These are phyloP conservation scores for Cyanoderma ruficeps DNA, from an alignment of 2,113 vertebrate genomes.

Conservation along the genomic window DNA sequence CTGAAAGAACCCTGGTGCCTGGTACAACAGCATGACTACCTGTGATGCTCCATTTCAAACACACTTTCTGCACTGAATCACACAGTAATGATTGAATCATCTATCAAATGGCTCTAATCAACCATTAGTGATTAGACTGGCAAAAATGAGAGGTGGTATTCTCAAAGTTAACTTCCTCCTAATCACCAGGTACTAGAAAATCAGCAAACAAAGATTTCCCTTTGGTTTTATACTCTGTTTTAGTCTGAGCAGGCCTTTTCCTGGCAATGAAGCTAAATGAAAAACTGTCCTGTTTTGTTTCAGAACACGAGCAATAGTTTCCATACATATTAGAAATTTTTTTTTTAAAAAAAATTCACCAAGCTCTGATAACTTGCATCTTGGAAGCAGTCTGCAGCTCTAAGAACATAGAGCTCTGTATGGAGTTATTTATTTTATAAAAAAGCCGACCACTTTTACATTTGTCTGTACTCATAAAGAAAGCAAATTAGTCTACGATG, in stretches of 20 bases:
- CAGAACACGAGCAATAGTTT: background rate
- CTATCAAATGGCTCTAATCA: background rate
- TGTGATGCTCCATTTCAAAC: background rate
- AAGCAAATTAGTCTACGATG: background rate
- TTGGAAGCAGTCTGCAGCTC: background rate
- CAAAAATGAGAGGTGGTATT: background rate
- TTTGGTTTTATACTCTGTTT: background rate
- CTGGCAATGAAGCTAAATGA: background rate
- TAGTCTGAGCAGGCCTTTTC: background rate
- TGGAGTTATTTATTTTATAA: background rate
- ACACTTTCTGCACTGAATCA: background rate
- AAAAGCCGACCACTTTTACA: accelerated
- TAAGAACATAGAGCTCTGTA: background rate
- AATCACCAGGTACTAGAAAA: background rate
- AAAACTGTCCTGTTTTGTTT: background rate
- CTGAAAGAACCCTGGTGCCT: background rate
- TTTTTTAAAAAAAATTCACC: background rate
- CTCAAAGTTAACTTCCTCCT: background rate
- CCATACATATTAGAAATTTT: background rate
- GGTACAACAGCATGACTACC: background rate
- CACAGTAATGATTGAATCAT: background rate
- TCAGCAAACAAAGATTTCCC: background rate
- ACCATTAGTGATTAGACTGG: background rate
- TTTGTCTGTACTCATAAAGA: background rate
- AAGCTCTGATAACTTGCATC: background rate